Evolutionary conservation across 2,113 vertebrate species (phyloP).

Genomic region (Hydrolagus affinis): DNA sequence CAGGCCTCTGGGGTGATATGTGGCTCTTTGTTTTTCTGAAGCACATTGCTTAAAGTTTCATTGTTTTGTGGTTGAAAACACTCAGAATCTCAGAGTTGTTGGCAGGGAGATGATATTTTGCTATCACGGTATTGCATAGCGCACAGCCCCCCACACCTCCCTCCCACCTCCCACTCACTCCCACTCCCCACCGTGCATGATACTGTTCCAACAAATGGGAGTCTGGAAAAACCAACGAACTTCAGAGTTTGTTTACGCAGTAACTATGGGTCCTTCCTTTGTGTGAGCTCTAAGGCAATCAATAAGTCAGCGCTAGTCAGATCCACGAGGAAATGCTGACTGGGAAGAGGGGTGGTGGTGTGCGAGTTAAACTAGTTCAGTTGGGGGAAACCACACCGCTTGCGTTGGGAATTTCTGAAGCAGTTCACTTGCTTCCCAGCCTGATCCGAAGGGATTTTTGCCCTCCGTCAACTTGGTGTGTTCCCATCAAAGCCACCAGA

Average conservation of each 20-base stretch:
- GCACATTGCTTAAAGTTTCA: not conserved
- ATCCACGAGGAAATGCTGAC: not conserved
- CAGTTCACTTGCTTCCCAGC: too few species aligned
- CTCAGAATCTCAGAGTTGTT: not conserved
- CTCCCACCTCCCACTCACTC: too few species aligned
- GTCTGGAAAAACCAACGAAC: too few species aligned
- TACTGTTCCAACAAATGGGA: too few species aligned
- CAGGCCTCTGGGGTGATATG: not conserved
- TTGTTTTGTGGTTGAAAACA: not conserved
- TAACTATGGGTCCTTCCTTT: constrained; percentile 5
- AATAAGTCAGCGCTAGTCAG: not conserved
- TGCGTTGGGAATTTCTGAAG: too few species aligned
- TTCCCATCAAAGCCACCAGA: too few species aligned
- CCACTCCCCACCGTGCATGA: not conserved
- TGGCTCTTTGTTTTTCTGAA: not conserved
- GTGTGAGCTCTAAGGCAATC: not conserved
- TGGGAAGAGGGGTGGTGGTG: too few species aligned
- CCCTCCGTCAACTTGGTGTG: too few species aligned
- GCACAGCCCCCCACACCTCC: too few species aligned
- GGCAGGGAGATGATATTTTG: not conserved
- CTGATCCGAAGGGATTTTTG: too few species aligned
- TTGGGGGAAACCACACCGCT: too few species aligned
- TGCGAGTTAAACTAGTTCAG: too few species aligned
- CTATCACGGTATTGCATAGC: not conserved
- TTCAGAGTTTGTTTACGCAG: constrained; percentile 5